A percentile compares a stretch with the other conserved stretches of the same genome.
phyloP scores from a whole-genome alignment of 1,140 invertebrate species.

The Drosophila subpulchrella region DNA sequence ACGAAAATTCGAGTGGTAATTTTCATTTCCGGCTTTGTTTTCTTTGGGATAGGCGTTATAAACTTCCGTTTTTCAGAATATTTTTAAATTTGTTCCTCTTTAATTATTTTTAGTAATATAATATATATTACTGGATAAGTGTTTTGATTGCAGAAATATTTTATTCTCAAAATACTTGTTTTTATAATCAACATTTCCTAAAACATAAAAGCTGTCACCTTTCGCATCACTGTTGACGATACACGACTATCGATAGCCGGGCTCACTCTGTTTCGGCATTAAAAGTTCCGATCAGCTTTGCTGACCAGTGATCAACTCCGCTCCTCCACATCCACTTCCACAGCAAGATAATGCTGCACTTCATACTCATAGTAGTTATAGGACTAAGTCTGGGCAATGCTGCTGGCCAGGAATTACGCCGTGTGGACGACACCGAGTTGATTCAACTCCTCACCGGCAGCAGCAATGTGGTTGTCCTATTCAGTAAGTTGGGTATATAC shows the following conservation, averaged over 20 bases:
- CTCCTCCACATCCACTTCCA: neutral
- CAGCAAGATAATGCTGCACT: slow-evolving; percentile 22
- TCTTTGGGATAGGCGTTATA: too few species aligned
- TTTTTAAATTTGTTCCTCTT: too few species aligned
- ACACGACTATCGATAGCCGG: slow-evolving; percentile 3
- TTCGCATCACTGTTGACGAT: slow-evolving; percentile 5
- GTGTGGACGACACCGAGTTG: slow-evolving; percentile 65
- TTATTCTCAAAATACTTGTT: too few species aligned
- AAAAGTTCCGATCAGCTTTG: slow-evolving; percentile 17
- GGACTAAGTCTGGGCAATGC: slow-evolving; percentile 14
- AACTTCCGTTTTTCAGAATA: too few species aligned
- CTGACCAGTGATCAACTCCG: slow-evolving; percentile 3
- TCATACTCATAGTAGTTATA: slow-evolving; percentile 7
- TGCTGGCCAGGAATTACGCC: slow-evolving; percentile 24
- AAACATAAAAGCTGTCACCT: neutral
- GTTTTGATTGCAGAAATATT: too few species aligned
- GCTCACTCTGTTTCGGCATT: neutral
- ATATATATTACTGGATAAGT: too few species aligned
- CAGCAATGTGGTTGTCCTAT: slow-evolving; percentile 61
- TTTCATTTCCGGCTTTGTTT: too few species aligned
- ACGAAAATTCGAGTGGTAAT: too few species aligned
- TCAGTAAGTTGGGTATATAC: slow-evolving; percentile 37
- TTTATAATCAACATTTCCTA: too few species aligned
- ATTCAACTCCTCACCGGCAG: slow-evolving; percentile 62
- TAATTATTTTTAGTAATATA: too few species aligned